These are phyloP conservation scores for Dipodomys spectabilis DNA, from an alignment of 2,113 vertebrate species.

Conservation along the genomic window DNA sequence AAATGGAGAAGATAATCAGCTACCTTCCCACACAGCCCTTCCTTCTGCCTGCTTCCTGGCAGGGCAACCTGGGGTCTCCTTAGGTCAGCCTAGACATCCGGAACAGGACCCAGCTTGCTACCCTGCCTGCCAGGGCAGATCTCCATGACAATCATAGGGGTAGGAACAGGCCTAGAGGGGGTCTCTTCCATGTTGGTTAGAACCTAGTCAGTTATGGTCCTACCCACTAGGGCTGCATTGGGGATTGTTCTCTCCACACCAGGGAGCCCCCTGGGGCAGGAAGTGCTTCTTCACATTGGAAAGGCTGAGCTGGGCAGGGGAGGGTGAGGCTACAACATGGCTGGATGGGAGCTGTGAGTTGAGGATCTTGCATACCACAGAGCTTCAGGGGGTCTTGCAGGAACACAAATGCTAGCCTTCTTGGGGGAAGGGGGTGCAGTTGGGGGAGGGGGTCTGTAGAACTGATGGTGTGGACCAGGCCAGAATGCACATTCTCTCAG, in stretches of 20 bases:
- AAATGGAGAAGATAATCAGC: neutral
- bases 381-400: neutral
- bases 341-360: neutral
- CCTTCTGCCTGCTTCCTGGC: neutral
- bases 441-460: neutral
- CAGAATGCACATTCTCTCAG: neutral
- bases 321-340: neutral
- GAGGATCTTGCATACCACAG: neutral
- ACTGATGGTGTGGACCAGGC: neutral
- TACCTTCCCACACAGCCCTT: constrained; percentile 10
- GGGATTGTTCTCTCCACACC: neutral
- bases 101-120: neutral
- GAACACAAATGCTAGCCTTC: neutral
- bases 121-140: neutral
- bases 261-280: neutral
- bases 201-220: neutral
- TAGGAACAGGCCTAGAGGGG: neutral
- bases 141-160: neutral
- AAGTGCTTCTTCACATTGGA: neutral
- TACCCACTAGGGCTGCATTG: neutral
- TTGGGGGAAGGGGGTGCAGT: neutral
- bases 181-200: neutral
- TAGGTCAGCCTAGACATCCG: constrained; percentile 45
- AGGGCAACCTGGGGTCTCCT: constrained; percentile 39
- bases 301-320: neutral